A percentile compares a stretch with the other conserved stretches of the same genome.
phyloP scores from a whole-genome alignment of 1,140 invertebrate species.

The Onthophagus taurus region DNA sequence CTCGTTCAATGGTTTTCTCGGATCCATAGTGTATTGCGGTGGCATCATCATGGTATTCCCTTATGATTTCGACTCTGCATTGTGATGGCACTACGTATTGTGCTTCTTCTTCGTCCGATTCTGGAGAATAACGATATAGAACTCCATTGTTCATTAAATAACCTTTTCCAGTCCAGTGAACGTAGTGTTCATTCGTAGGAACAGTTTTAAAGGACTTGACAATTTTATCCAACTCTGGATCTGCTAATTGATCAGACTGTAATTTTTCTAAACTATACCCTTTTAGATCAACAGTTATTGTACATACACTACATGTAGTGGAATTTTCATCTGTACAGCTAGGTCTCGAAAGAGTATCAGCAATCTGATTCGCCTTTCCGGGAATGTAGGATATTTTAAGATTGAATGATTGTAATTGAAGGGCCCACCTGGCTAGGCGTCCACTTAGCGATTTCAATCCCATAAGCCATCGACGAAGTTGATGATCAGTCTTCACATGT shows the following conservation, averaged over 20 bases:
- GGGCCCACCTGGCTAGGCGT: slow-evolving; percentile 21
- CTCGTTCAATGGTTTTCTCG: slow-evolving; percentile 12
- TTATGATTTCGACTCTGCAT: slow-evolving; percentile 14
- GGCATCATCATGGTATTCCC: slow-evolving; percentile 20
- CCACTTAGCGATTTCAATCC: slow-evolving; percentile 19
- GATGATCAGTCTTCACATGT: background rate
- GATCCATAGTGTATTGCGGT: slow-evolving; percentile 23
- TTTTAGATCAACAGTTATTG: slow-evolving; percentile 17
- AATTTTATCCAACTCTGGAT: slow-evolving; percentile 22
- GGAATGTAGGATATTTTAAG: slow-evolving; percentile 17
- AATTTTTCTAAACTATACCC: slow-evolving; percentile 15
- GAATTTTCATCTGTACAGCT: background rate
- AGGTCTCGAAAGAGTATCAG: background rate
- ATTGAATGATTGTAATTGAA: slow-evolving; percentile 11
- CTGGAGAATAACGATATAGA: slow-evolving; percentile 19
- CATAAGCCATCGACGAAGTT: background rate
- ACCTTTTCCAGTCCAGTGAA: too few species aligned
- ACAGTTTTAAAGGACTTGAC: too few species aligned
- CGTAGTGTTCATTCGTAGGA: too few species aligned
- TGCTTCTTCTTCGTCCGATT: slow-evolving; percentile 5
- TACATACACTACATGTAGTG: background rate
- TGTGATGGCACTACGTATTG: slow-evolving; percentile 15
- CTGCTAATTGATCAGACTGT: slow-evolving; percentile 20
- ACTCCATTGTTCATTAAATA: slow-evolving; percentile 24
- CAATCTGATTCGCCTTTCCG: slow-evolving; percentile 1